A percentile compares a stretch with the other conserved stretches of the same genome.
Conservation (phyloP, 2,888 invertebrate genomes). For the Craniophora ligustri region DNA sequence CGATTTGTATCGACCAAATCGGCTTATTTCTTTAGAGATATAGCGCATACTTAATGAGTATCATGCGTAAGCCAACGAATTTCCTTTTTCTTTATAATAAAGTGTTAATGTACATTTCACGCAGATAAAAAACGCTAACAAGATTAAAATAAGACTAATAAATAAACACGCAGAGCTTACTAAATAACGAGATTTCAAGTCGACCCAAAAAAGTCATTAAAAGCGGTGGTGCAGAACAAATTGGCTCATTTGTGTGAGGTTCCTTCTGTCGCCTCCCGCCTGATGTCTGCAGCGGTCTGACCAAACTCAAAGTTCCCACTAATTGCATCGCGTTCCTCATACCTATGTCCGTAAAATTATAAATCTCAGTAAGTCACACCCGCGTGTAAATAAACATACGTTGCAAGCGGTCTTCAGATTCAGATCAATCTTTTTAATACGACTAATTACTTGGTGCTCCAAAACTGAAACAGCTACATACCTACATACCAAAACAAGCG, state of each 20-base stretch:
- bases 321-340: conserved; percentile 60
- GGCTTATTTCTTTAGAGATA: not conserved
- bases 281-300: conserved; percentile 45
- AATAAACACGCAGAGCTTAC: conserved; percentile 58
- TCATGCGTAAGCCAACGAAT: not conserved
- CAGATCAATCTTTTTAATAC: conserved; percentile 8
- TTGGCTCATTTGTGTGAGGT: conserved; percentile 61
- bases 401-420: conserved; percentile 14
- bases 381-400: conserved; percentile 2
- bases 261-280: conserved; percentile 37
- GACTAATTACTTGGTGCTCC: not conserved
- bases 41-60: not conserved
- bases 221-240: conserved; percentile 65
- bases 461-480: not conserved
- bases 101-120: conserved; percentile 18
- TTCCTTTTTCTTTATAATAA: conserved; percentile 9
- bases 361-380: conserved; percentile 51
- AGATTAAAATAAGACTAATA: conserved; percentile 55
- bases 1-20: not conserved
- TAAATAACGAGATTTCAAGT: conserved; percentile 61
- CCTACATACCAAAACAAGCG: too few relatives aligned
- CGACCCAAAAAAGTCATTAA: conserved; percentile 67
- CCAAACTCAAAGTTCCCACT: conserved; percentile 59
- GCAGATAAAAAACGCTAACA: conserved; percentile 33
- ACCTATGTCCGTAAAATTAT: conserved; percentile 51